Base-by-base conservation (phyloP, 2,888 invertebrate genomes). In the Harpagoxenus sublaevis region DNA sequence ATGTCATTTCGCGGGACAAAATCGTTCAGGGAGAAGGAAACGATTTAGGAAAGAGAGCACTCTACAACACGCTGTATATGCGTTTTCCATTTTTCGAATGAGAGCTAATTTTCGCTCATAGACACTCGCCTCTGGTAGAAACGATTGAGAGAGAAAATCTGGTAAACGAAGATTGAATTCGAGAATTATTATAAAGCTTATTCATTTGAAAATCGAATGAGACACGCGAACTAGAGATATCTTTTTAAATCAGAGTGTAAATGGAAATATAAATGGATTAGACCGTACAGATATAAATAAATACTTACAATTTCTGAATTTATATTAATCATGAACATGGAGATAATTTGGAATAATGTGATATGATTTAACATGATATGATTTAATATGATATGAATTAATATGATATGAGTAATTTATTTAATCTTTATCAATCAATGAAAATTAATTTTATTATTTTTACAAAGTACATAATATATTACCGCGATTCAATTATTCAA, bases 1-100 rank as follows among this genome's bases (percentile, higher is more conserved):
- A 63, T 85, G 82, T 70, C 86, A 77, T 86, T 85, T 85, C 68
- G 62, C 74, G 65, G 79, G 71, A 60, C 79, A 62, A 84, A 87
- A 89, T 89, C 73, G 86, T 85, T 86, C 82, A 63, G 73, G 86
- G 81, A 65, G 77, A 84, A 84, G 81, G 84, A 84, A 88, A 84
- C 86, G 88, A 85, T 89, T 78, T 88, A 84, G 85, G 86, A 84
- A 83, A 68, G 81, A 75, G 60, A 70, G 83, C 66, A 42, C 48
- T 75, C 23, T n/a, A n/a, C 18, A n/a, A 60, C 55, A 66, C 74
- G 79, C 83, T 77, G 65, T 71, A 84, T 66, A 77, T 68, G 83
- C 87, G 84, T 87, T 84, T 85, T 82, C 86, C 78, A 83, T 86
- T 84, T 70, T 65, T 68, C 73, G 65, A 71, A 74, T 84, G 65